Percentiles rank a stretch among this genome's conserved stretches.
These are phyloP conservation scores for Porphyrio hochstetteri DNA, from an alignment of 2,113 vertebrate species.

Conservation along the genomic window DNA sequence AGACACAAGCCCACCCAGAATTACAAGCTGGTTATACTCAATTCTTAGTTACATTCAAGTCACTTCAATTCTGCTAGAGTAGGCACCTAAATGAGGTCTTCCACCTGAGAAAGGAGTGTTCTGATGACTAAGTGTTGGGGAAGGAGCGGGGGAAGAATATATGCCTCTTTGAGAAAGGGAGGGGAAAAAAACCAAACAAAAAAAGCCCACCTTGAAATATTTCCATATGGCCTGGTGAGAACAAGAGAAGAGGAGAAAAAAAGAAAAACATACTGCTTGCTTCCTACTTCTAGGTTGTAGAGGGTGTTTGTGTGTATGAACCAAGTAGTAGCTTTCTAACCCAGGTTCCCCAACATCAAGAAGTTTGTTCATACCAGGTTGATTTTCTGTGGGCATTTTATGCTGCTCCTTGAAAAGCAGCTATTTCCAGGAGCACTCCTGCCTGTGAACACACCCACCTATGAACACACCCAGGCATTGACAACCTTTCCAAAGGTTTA, in stretches of 20 bases:
- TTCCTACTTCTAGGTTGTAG: neutral
- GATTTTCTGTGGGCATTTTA: neutral
- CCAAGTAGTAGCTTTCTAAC: neutral
- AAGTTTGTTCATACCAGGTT: neutral
- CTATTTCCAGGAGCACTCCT: neutral
- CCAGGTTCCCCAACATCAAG: neutral
- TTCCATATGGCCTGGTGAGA: constrained; percentile 18
- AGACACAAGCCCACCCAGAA: neutral
- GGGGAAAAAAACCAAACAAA: neutral
- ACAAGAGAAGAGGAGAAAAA: neutral
- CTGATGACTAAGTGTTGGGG: neutral
- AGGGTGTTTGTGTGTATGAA: neutral
- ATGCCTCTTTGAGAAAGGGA: neutral
- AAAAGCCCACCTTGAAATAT: neutral
- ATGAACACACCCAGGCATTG: neutral
- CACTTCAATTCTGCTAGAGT: neutral
- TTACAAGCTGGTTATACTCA: neutral
- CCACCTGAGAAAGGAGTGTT: neutral
- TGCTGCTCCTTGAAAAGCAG: neutral
- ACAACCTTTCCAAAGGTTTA: neutral
- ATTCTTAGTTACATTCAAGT: neutral
- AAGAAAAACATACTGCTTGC: neutral
- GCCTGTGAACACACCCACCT: neutral
- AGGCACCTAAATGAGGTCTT: neutral
- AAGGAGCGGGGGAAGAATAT: neutral